phyloP scores from a whole-genome alignment of 2,888 invertebrate genomes.

The Syrista parreyssii region DNA sequence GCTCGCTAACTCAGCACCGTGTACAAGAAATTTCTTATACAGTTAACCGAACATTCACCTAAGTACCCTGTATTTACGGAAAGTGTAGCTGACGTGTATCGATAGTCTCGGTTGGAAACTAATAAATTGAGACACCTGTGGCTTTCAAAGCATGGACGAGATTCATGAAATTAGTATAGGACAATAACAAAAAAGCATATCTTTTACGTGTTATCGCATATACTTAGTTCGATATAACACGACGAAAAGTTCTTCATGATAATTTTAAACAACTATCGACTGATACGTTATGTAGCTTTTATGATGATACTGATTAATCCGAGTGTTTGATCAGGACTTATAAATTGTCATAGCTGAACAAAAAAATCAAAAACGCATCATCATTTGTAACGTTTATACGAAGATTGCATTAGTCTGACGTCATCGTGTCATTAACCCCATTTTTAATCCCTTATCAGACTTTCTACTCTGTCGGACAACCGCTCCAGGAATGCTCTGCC shows the following conservation, averaged over 20 bases:
- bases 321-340: not conserved
- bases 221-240: not conserved
- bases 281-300: not conserved
- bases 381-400: not conserved
- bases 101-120: not conserved
- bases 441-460: not conserved
- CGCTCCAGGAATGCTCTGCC: not conserved
- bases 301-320: not conserved
- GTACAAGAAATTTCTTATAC: constrained; percentile 43
- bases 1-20: constrained; percentile 12
- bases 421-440: not conserved
- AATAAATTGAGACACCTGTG: not conserved
- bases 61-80: not conserved
- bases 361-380: not conserved
- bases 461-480: not conserved
- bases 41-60: constrained; percentile 34
- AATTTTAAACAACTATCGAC: not conserved
- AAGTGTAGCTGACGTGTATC: not conserved
- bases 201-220: not conserved
- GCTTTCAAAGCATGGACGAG: not conserved
- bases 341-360: not conserved
- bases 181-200: not conserved
- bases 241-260: not conserved
- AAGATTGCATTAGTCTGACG: not conserved
- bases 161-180: not conserved